phyloP scores from a whole-genome alignment of 2,888 invertebrate species.

The Trichogramma evanescens region DNA sequence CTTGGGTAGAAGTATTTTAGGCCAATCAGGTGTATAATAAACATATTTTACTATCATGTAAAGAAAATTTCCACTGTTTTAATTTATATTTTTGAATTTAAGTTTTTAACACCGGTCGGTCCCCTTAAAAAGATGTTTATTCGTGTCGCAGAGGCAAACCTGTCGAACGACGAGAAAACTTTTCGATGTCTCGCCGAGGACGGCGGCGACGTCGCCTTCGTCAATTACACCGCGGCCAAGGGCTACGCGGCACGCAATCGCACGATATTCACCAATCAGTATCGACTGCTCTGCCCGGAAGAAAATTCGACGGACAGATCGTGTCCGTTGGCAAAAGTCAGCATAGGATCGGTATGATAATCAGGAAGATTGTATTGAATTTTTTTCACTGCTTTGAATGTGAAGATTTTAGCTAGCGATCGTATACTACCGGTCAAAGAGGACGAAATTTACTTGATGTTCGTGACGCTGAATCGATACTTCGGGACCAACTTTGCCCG shows the following conservation, averaged over 20 bases:
- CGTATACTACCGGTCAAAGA: slow-evolving; percentile 53
- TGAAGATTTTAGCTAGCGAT: slow-evolving; percentile 57
- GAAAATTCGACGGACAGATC: not conserved
- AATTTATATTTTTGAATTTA: no score
- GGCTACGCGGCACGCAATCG: slow-evolving; percentile 47
- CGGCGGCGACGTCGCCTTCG: slow-evolving; percentile 72
- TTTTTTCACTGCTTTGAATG: not conserved
- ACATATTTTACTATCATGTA: not conserved
- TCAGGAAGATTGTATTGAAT: not conserved
- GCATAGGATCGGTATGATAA: slow-evolving; percentile 9
- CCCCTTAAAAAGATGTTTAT: not conserved
- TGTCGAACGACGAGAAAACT: slow-evolving; percentile 10
- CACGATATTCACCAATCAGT: slow-evolving; percentile 4
- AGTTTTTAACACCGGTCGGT: no score
- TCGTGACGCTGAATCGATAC: slow-evolving; percentile 62
- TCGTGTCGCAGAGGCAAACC: not conserved
- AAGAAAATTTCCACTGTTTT: no score
- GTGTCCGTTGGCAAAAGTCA: slow-evolving; percentile 6
- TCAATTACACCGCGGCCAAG: slow-evolving; percentile 58
- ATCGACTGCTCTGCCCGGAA: not conserved
- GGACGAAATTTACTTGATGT: slow-evolving; percentile 64
- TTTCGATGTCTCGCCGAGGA: slow-evolving; percentile 55
- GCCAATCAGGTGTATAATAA: no score
- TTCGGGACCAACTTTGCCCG: slow-evolving; percentile 59
- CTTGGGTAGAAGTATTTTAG: no score